phyloP scores from a whole-genome alignment of 1,140 invertebrate species.

The Drosophila jambulina region DNA sequence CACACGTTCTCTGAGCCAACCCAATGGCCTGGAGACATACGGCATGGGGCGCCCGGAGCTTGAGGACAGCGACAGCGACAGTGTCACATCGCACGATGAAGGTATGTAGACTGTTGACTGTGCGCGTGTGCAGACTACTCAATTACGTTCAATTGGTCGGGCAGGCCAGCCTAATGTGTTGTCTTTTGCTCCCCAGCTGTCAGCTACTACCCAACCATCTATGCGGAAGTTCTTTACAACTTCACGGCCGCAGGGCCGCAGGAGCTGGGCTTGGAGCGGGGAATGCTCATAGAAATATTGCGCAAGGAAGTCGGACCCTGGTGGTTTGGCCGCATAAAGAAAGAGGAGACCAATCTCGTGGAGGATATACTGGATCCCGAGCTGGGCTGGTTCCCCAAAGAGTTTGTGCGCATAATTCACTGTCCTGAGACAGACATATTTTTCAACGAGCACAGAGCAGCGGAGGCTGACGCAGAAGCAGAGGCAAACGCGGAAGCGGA shows the following conservation, averaged over 20 bases:
- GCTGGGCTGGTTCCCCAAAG: slow-evolving; percentile 84
- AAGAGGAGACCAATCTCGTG: slow-evolving; percentile 70
- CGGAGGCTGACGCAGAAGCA: slow-evolving; percentile 1
- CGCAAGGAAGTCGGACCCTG: slow-evolving; percentile 81
- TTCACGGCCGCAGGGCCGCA: slow-evolving; percentile 81
- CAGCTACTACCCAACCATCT: slow-evolving; percentile 66
- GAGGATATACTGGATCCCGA: slow-evolving; percentile 74
- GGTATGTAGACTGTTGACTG: slow-evolving; percentile 50
- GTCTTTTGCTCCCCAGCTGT: slow-evolving; percentile 34
- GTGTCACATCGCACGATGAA: slow-evolving; percentile 78
- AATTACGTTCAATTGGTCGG: slow-evolving; percentile 3
- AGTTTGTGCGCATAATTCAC: slow-evolving; percentile 81
- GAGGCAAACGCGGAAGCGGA: slow-evolving; percentile 1
- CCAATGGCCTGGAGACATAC: slow-evolving; percentile 88
- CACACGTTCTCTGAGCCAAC: slow-evolving; percentile 90
- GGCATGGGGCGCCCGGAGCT: slow-evolving; percentile 64
- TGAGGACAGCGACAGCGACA: slow-evolving; percentile 82
- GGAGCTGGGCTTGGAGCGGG: slow-evolving; percentile 79
- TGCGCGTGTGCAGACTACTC: slow-evolving; percentile 14
- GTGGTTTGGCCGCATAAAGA: slow-evolving; percentile 84
- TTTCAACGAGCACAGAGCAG: slow-evolving; percentile 49
- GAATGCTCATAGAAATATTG: slow-evolving; percentile 78
- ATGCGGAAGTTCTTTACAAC: slow-evolving; percentile 82
- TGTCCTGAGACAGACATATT: slow-evolving; percentile 70
- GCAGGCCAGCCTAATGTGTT: slow-evolving; percentile 1